Percentiles rank a stretch among this genome's conserved stretches.
phyloP scores from a whole-genome alignment of 2,888 invertebrate species.

The Rosalia funebris region DNA sequence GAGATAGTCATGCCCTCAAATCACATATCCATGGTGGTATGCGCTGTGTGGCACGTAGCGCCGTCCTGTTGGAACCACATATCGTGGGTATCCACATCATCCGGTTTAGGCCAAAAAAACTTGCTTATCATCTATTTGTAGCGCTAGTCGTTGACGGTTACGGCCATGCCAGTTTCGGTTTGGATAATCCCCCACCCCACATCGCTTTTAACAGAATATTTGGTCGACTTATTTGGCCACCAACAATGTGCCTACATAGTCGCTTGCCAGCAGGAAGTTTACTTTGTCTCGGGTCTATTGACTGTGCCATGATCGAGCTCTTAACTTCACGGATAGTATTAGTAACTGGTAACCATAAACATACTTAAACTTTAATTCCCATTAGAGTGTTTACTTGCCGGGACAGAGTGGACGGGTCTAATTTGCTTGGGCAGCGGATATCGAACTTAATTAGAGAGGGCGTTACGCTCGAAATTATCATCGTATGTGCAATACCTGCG shows the following conservation, averaged over 20 bases:
- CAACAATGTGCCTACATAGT: neutral
- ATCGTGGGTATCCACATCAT: no score
- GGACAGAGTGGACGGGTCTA: constrained; percentile 12
- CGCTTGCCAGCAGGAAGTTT: neutral
- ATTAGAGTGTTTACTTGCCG: constrained; percentile 31
- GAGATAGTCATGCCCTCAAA: no score
- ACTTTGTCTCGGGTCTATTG: constrained; percentile 3
- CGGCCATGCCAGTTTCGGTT: no score
- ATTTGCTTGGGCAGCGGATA: constrained; percentile 1
- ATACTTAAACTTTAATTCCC: constrained; percentile 32
- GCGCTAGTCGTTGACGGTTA: no score
- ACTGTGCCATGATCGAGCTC: constrained; percentile 8
- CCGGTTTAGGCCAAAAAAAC: no score
- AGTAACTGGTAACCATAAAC: constrained; percentile 18
- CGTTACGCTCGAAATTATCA: constrained; percentile 3
- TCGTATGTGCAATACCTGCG: constrained; percentile 1
- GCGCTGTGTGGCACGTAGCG: no score
- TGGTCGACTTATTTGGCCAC: no score
- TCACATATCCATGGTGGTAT: no score
- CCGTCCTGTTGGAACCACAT: no score
- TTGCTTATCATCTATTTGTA: no score
- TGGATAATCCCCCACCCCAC: no score
- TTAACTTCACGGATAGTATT: constrained; percentile 17
- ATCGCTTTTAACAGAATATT: no score
- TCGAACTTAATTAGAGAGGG: neutral